Evolutionary conservation across 2,113 vertebrate genomes (phyloP).

Genomic region (Gallinago media): DNA sequence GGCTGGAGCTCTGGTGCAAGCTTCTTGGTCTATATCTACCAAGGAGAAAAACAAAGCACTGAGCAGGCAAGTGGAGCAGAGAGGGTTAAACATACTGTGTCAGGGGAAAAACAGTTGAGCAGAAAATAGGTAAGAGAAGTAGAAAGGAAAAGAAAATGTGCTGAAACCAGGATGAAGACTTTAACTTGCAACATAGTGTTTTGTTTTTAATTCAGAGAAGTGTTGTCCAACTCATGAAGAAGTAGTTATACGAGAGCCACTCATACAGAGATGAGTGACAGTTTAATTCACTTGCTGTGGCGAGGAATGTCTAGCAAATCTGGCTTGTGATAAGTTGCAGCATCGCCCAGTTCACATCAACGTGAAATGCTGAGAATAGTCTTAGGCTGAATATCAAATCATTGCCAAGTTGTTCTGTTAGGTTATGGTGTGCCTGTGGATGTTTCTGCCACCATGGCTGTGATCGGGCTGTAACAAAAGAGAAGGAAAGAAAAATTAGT

Average conservation of each 20-base stretch:
- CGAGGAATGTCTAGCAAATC: conserved; percentile 31
- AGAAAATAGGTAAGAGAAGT: neutral
- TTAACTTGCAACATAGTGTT: neutral
- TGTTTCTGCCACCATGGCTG: neutral
- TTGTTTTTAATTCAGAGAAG: conserved; percentile 5
- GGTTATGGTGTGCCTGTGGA: neutral
- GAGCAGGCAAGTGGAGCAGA: neutral
- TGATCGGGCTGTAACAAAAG: neutral
- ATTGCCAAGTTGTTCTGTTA: neutral
- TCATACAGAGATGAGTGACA: conserved; percentile 22
- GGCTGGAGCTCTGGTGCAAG: neutral
- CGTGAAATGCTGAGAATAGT: neutral
- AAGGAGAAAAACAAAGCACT: neutral
- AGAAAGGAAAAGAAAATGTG: neutral
- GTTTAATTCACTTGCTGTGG: conserved; percentile 55
- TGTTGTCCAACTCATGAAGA: neutral
- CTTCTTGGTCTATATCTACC: neutral
- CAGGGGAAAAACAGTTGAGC: neutral
- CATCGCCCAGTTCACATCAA: neutral
- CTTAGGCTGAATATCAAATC: conserved; percentile 14
- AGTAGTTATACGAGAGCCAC: neutral
- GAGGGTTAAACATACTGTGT: neutral
- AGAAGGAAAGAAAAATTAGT: neutral
- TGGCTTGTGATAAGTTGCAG: conserved; percentile 1
- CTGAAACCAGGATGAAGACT: neutral